These are phyloP conservation scores for Callipepla squamata DNA, from an alignment of 2,113 vertebrate species.

Conservation along the genomic window DNA sequence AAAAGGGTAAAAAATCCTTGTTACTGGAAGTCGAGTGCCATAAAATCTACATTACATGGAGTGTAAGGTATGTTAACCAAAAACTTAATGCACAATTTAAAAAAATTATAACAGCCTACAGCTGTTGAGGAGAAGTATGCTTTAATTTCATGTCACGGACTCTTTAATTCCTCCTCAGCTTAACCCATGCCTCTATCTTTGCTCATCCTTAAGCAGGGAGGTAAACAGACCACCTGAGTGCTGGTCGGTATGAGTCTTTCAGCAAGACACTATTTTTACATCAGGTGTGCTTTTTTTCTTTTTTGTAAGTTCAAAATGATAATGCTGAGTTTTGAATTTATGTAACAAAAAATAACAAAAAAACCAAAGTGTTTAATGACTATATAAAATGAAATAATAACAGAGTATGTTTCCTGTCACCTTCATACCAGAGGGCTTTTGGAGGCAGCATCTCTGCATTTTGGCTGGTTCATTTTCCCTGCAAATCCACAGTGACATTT, in stretches of 20 bases:
- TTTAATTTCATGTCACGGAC: background rate
- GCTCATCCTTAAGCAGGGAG: background rate
- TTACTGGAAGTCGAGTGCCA: background rate
- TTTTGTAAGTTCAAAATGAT: background rate
- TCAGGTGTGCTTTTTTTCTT: background rate
- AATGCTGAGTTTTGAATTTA: background rate
- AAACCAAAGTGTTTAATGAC: background rate
- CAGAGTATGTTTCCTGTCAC: background rate
- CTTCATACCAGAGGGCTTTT: background rate
- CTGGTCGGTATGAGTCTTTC: background rate
- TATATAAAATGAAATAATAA: background rate
- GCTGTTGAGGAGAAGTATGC: background rate
- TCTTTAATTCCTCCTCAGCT: background rate
- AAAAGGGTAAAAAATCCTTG: background rate
- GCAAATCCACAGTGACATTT: background rate
- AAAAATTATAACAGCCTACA: background rate
- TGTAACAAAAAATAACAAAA: background rate
- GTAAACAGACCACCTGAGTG: background rate
- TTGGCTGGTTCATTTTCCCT: background rate
- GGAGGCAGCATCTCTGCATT: background rate
- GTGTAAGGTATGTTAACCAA: background rate
- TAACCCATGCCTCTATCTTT: background rate
- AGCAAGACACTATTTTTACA: background rate
- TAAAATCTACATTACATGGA: conserved; percentile 13
- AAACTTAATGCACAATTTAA: background rate